Percentiles rank a stretch among this genome's conserved stretches.
Evolutionary conservation across 2,113 vertebrate species (phyloP).

Genomic region (Speoplatyrhinus poulsoni): DNA sequence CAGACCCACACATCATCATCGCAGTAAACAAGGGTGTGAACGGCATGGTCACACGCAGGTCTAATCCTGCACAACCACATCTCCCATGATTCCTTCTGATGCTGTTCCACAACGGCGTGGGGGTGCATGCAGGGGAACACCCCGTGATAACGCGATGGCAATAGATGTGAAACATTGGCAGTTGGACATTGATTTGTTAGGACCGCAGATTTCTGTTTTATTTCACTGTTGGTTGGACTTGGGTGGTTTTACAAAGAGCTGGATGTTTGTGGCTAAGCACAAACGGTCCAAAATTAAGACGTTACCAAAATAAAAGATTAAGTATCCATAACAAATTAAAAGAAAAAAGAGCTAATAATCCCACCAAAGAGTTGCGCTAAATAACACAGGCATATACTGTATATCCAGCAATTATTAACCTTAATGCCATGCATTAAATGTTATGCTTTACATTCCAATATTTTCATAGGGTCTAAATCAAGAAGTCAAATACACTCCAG

Average conservation of each 20-base stretch:
- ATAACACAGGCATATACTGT: conserved; percentile 35
- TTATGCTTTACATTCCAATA: conserved; percentile 67
- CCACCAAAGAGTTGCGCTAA: conserved; percentile 55
- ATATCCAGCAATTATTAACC: conserved; percentile 60
- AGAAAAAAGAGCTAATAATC: conserved; percentile 41
- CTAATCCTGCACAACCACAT: conserved; percentile 63
- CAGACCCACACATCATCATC: conserved; percentile 63
- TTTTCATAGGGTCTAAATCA: conserved; percentile 75
- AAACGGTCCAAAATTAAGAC: not conserved
- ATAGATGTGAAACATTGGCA: too few species aligned
- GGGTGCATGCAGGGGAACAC: not conserved
- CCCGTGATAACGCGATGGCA: too few species aligned
- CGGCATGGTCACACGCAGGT: conserved; percentile 50
- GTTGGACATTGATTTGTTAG: too few species aligned
- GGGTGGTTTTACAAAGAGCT: not conserved
- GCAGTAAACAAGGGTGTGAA: conserved; percentile 60
- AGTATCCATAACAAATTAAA: conserved; percentile 50
- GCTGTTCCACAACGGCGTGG: conserved; percentile 38
- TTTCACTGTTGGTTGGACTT: not conserved
- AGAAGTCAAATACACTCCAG: conserved; percentile 72
- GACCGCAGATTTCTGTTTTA: not conserved
- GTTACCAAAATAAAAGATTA: conserved; percentile 3
- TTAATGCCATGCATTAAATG: conserved; percentile 60
- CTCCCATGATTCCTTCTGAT: conserved; percentile 55
- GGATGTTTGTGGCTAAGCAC: not conserved